Conservation (phyloP, 2,797 vertebrate genomes). For the Myripristis murdjan region DNA sequence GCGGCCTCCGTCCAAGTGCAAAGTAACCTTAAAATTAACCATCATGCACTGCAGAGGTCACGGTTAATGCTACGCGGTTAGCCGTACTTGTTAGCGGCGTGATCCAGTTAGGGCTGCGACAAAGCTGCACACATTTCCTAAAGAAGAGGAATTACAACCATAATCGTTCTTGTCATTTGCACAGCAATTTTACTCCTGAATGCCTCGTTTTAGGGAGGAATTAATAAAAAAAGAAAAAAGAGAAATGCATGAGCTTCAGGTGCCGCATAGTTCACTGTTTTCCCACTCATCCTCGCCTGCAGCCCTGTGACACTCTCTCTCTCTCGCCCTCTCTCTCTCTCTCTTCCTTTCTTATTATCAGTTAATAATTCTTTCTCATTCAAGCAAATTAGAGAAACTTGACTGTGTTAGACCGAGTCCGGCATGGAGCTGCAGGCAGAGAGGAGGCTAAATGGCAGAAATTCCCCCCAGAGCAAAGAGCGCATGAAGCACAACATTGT, state of each 20-base stretch:
- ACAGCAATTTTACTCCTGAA: constrained; percentile 98
- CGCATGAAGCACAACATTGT: constrained; percentile 98
- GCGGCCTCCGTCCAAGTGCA: constrained; percentile 34
- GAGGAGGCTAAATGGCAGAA: constrained; percentile 96
- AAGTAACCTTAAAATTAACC: constrained; percentile 63
- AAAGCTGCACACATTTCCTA: constrained; percentile 86
- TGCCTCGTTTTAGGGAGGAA: constrained; percentile 97
- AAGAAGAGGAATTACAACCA: constrained; percentile 89
- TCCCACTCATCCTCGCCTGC: constrained; percentile 78
- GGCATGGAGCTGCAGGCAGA: constrained; percentile 92
- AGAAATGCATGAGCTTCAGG: constrained; percentile 94
- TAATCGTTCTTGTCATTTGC: constrained; percentile 99
- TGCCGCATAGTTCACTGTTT: constrained; percentile 88
- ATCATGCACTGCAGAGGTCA: constrained; percentile 74
- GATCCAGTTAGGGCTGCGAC: constrained; percentile 87
- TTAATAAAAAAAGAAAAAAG: constrained; percentile 86
- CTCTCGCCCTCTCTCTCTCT: constrained; percentile 77
- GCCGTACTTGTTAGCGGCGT: constrained; percentile 86
- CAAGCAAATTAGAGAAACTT: constrained; percentile 98
- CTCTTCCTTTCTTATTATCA: constrained; percentile 96
- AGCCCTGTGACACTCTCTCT: constrained; percentile 81
- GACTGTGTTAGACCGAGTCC: constrained; percentile 97
- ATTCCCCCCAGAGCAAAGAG: constrained; percentile 94
- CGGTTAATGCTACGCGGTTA: constrained; percentile 73
- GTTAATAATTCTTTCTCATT: constrained; percentile 99